Evolutionary conservation across 2,888 invertebrate species (phyloP).

Genomic region (Scaptomyza tumidula): DNA sequence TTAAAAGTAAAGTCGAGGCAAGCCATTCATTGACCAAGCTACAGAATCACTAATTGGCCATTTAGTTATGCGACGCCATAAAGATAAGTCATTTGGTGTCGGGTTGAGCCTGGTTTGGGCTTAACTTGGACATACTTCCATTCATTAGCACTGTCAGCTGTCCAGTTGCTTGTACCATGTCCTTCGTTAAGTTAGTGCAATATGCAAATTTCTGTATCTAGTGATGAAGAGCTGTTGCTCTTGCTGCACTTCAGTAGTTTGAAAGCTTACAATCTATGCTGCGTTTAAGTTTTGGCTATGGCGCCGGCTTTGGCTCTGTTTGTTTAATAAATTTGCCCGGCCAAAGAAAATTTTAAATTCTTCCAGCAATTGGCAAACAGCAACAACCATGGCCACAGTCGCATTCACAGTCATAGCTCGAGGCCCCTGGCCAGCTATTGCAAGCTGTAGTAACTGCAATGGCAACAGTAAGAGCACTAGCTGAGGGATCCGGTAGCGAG

Average conservation of each 20-base stretch:
- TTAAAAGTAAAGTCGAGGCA: conserved; percentile 16
- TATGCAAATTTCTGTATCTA: conserved; percentile 57
- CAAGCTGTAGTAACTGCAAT: conserved; percentile 37
- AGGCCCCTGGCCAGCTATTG: conserved; percentile 39
- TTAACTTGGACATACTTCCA: conserved; percentile 20
- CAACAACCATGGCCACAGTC: conserved; percentile 29
- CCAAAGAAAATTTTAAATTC: conserved; percentile 77
- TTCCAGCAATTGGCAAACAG: conserved; percentile 75
- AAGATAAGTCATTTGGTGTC: conserved; percentile 59
- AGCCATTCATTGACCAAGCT: conserved; percentile 55
- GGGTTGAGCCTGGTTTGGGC: conserved; percentile 16
- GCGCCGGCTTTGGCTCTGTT: conserved; percentile 48
- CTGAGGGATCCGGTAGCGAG: conserved; percentile 47
- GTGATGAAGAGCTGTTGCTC: conserved; percentile 7
- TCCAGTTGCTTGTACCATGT: conserved; percentile 26
- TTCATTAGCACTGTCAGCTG: conserved; percentile 66
- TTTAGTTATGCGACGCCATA: conserved; percentile 71
- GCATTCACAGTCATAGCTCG: conserved; percentile 32
- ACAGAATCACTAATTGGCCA: conserved; percentile 64
- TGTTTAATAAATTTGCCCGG: conserved; percentile 71
- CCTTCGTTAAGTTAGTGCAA: conserved; percentile 64
- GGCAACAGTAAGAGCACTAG: conserved; percentile 35
- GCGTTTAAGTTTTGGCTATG: conserved; percentile 27
- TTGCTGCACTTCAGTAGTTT: conserved; percentile 25
- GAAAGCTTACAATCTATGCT: conserved; percentile 43